Evolutionary conservation across 2,888 invertebrate species (phyloP).

Genomic region (Callyntrura sp.): DNA sequence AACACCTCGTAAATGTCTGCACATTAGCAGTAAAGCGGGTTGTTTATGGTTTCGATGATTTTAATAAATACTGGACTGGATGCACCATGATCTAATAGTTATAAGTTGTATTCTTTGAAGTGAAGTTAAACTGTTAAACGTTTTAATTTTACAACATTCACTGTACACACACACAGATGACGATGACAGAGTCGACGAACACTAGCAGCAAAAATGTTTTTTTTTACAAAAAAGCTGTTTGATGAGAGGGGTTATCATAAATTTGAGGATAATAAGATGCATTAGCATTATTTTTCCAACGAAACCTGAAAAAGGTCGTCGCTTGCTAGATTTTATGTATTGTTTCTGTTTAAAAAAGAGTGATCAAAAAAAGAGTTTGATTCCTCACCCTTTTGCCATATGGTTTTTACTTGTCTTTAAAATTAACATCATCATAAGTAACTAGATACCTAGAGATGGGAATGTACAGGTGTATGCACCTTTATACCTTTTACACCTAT

Average conservation of each 20-base stretch:
- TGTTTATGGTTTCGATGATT: slow-evolving; percentile 8
- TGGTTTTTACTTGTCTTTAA: too few relatives aligned
- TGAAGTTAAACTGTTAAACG: slow-evolving; percentile 39
- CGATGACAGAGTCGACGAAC: slow-evolving; percentile 38
- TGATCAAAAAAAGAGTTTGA: slow-evolving; percentile 1
- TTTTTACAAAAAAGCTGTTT: slow-evolving; percentile 16
- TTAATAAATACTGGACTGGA: not conserved
- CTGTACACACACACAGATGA: too few relatives aligned
- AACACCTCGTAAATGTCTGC: too few relatives aligned
- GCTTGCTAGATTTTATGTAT: not conserved
- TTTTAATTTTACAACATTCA: slow-evolving; percentile 66
- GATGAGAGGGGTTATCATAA: slow-evolving; percentile 45
- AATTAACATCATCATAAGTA: too few relatives aligned
- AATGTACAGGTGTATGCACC: too few relatives aligned
- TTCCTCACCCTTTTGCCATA: not conserved
- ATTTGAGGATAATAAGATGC: slow-evolving; percentile 41
- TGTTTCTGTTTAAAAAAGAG: not conserved
- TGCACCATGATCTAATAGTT: not conserved
- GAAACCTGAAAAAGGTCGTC: slow-evolving; percentile 37
- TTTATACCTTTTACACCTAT: too few relatives aligned
- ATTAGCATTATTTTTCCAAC: slow-evolving; percentile 55
- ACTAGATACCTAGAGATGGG: too few relatives aligned
- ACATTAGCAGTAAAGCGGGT: slow-evolving; percentile 25
- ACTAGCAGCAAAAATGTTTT: not conserved
- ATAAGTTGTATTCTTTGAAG: slow-evolving; percentile 7